These are phyloP conservation scores for Synanthedon formicaeformis DNA, from an alignment of 2,888 invertebrate species.

Conservation along the genomic window DNA sequence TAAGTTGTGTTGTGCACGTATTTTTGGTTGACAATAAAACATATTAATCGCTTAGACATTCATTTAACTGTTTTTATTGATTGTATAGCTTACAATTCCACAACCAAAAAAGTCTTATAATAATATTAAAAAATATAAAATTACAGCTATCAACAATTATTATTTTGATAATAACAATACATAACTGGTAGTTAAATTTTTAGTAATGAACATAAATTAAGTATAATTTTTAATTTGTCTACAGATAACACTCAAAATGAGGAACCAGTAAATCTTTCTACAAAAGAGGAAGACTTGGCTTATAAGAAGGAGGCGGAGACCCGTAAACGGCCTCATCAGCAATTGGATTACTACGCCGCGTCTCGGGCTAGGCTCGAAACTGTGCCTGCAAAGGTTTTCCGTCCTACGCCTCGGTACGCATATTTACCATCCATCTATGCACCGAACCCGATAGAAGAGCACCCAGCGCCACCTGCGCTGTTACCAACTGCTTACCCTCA, in stretches of 20 bases:
- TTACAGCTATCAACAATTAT: background rate
- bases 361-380: conserved; percentile 58
- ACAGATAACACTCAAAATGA: conserved; percentile 73
- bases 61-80: too few relatives aligned
- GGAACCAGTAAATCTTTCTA: conserved; percentile 89
- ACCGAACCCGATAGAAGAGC: conserved; percentile 61
- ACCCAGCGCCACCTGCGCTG: conserved; percentile 53
- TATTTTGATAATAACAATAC: background rate
- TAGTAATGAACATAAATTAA: conserved; percentile 5
- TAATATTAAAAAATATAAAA: background rate
- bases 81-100: background rate
- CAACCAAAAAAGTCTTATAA: background rate
- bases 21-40: too few relatives aligned
- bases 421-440: conserved; percentile 57
- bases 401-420: conserved; percentile 68
- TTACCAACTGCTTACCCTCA: conserved; percentile 67
- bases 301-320: conserved; percentile 49
- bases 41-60: too few relatives aligned
- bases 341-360: conserved; percentile 48
- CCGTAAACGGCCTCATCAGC: conserved; percentile 56
- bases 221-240: conserved; percentile 23
- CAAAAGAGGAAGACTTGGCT: conserved; percentile 86
- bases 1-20: conserved; percentile 27
- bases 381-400: conserved; percentile 64
- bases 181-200: conserved; percentile 2